phyloP scores from a whole-genome alignment of 1,140 invertebrate genomes.

The Drosophila gunungcola region DNA sequence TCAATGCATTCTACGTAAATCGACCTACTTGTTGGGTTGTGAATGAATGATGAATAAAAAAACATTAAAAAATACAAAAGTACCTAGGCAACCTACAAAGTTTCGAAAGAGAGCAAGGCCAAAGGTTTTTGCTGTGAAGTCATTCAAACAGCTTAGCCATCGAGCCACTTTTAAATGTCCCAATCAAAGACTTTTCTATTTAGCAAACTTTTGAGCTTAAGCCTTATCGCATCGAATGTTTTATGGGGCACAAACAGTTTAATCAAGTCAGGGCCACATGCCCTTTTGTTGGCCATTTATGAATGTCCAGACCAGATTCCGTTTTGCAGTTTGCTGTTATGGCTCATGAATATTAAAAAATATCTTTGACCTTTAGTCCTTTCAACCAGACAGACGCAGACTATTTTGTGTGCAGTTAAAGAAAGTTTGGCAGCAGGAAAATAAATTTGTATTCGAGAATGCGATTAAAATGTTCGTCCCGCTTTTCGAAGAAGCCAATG shows the following conservation, averaged over 20 bases:
- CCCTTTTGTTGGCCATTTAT: slow-evolving; percentile 31
- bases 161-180: slow-evolving; percentile 27
- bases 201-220: slow-evolving; percentile 27
- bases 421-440: slow-evolving; percentile 65
- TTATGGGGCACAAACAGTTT: slow-evolving; percentile 41
- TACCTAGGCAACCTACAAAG: neutral
- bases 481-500: slow-evolving; percentile 55
- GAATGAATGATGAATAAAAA: slow-evolving; percentile 9
- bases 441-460: slow-evolving; percentile 68
- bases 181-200: slow-evolving; percentile 27
- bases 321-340: slow-evolving; percentile 27
- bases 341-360: slow-evolving; percentile 73
- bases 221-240: slow-evolving; percentile 32
- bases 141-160: slow-evolving; percentile 12
- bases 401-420: slow-evolving; percentile 43
- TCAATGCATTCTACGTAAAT: slow-evolving; percentile 29
- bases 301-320: slow-evolving; percentile 31
- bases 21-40: slow-evolving; percentile 47
- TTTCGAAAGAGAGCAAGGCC: slow-evolving; percentile 26
- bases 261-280: slow-evolving; percentile 38
- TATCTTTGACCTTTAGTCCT: slow-evolving; percentile 70
- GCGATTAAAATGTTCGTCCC: slow-evolving; percentile 74
- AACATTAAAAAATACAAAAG: slow-evolving; percentile 1
- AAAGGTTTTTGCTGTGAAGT: slow-evolving; percentile 1
- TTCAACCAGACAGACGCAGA: slow-evolving; percentile 28